Evolutionary conservation across 2,113 vertebrate species (phyloP), one percentile per base, ranked within the genome.

Genomic region (Chroicocephalus ridibundus): DNA sequence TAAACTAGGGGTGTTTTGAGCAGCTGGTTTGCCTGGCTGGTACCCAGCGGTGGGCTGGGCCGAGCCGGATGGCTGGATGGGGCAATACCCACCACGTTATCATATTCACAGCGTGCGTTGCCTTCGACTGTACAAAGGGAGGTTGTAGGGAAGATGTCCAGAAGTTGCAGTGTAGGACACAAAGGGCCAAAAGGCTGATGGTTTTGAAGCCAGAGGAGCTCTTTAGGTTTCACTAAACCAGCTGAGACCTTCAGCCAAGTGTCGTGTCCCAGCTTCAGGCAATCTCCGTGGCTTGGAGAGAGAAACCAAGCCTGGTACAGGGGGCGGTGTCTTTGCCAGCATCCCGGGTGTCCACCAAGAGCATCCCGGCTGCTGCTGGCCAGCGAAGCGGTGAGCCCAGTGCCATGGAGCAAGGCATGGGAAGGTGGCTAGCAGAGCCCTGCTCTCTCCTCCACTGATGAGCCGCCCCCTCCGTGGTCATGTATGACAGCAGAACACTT

Each of bases 101-200:
- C 44, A 3, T 31, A 9, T 15, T 62, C 51, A 26, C 18, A 40
- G 78, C 9, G 2, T 11, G 19, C 0, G 0, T 25, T 38, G 29
- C 51, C 38, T 79, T 87, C 1, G 5, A 1, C 32, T 27, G 7
- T 31, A 7, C 60, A 11, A 11, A 71, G 38, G 29, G 68, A 88
- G 14, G 17, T 24, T 27, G 47, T 29, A 38, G 44, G 51, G 51
- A 72, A 72, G 26, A 7, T 6, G 0, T 44, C 49, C 66, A 61
- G 21, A 38, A 42, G 31, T 13, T 86, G 40, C 31, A 13, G 29
- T 8, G 26, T 70, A 58, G 52, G 36, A 51, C 57, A 42, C 36
- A 47, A 58, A 80, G 27, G 52, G 29, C 27, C 24, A 10, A 36
- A 86, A 92, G 11, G 31, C 31, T 20, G 25, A 16, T 21, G 64